phyloP scores from a whole-genome alignment of 2,797 vertebrate species.

The Emys orbicularis region DNA sequence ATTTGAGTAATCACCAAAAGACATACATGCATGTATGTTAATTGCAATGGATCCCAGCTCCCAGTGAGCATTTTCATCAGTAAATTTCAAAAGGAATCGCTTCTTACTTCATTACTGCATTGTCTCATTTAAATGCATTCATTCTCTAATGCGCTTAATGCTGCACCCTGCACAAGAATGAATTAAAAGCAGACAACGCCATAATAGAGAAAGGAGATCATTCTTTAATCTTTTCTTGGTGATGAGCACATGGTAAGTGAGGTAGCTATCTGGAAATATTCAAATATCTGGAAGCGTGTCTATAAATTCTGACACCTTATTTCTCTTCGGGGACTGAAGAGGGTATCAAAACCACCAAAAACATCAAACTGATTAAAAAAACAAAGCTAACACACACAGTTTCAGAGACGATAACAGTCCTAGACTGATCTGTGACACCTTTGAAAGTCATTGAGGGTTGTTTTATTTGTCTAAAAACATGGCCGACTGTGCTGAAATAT shows the following conservation, averaged over 20 bases:
- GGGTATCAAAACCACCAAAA: neutral
- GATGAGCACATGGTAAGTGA: neutral
- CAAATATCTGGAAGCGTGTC: slow-evolving; percentile 18
- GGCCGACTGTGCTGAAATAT: slow-evolving; percentile 29
- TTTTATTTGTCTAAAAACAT: slow-evolving; percentile 50
- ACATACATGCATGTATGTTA: neutral
- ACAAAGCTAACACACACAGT: neutral
- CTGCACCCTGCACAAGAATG: slow-evolving; percentile 32
- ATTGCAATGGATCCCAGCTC: neutral
- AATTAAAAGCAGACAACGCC: slow-evolving; percentile 54
- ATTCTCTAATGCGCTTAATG: slow-evolving; percentile 39
- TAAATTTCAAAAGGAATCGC: slow-evolving; percentile 27
- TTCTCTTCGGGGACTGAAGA: slow-evolving; percentile 19
- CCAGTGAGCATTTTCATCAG: slow-evolving; percentile 2
- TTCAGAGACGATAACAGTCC: slow-evolving; percentile 30
- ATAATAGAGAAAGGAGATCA: slow-evolving; percentile 36
- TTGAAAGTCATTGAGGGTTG: neutral
- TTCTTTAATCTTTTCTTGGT: slow-evolving; percentile 20
- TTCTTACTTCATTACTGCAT: slow-evolving; percentile 14
- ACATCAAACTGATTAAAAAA: neutral
- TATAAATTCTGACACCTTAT: slow-evolving; percentile 50
- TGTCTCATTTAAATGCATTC: slow-evolving; percentile 44
- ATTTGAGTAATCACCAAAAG: neutral
- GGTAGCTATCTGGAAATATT: slow-evolving; percentile 21
- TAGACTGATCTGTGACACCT: slow-evolving; percentile 3